Conservation (phyloP, 2,113 vertebrate genomes). For the Megaceryle maxima region DNA sequence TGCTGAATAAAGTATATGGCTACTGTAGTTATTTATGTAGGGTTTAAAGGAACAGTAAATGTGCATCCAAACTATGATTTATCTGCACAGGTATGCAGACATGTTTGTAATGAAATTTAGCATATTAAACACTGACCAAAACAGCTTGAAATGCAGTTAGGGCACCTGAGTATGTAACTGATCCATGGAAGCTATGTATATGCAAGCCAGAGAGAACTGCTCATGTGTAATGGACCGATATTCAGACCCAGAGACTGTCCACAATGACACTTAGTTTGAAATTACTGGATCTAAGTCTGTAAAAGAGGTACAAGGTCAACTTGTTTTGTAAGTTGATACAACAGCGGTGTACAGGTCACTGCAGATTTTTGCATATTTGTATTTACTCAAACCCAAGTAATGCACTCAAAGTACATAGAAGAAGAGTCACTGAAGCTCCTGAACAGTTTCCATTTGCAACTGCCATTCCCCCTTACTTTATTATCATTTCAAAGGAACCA, state of each 20-base stretch:
- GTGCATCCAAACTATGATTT: not conserved
- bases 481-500: not conserved
- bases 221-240: not conserved
- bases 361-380: not conserved
- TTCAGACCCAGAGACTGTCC: not conserved
- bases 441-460: not conserved
- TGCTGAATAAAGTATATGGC: constrained; percentile 26
- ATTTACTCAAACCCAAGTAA: not conserved
- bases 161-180: not conserved
- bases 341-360: not conserved
- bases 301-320: not conserved
- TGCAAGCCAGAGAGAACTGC: not conserved
- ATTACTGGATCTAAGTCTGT: not conserved
- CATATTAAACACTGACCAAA: not conserved
- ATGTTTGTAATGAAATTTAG: not conserved
- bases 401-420: not conserved
- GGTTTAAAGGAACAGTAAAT: not conserved
- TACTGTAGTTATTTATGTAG: not conserved
- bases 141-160: not conserved
- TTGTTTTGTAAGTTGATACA: not conserved
- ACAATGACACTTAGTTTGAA: not conserved
- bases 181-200: not conserved
- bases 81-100: not conserved
- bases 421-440: not conserved
- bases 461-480: not conserved